Conservation (phyloP, 1,140 invertebrate species). For the Pseudomyrmex pallidus region DNA sequence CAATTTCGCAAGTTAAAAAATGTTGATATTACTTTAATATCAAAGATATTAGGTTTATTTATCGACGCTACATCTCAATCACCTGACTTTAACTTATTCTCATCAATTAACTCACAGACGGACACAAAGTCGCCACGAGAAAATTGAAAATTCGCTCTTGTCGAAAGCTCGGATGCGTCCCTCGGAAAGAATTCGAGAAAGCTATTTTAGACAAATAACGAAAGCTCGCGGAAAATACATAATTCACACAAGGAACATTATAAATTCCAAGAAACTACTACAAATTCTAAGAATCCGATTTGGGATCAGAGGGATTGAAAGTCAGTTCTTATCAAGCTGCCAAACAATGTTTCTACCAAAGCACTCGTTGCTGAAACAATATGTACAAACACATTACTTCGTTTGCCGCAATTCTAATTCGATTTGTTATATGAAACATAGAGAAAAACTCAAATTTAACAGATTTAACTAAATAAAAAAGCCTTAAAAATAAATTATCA, state of each 20-base stretch:
- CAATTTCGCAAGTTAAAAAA: not conserved
- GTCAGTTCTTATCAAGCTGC: conserved; percentile 42
- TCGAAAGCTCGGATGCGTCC: conserved; percentile 31
- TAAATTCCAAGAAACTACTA: conserved; percentile 28
- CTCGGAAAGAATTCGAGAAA: conserved; percentile 30
- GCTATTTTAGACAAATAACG: conserved; percentile 45
- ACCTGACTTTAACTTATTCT: not conserved
- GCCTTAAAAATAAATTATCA: not conserved
- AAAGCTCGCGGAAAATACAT: conserved; percentile 34
- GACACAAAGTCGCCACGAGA: conserved; percentile 12
- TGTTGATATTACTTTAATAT: not conserved
- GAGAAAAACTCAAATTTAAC: not conserved
- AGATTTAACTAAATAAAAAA: not conserved
- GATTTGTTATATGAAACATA: not conserved
- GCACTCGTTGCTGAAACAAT: conserved; percentile 36
- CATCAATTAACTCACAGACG: conserved; percentile 17
- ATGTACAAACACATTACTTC: conserved; percentile 39
- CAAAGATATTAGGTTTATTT: no score
- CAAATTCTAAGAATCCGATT: conserved; percentile 35
- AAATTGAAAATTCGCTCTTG: conserved; percentile 21
- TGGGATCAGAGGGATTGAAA: conserved; percentile 23
- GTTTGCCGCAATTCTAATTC: not conserved
- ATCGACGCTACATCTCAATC: conserved; percentile 37
- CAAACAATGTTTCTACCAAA: conserved; percentile 42
- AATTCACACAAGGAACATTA: conserved; percentile 35